Percentiles rank a stretch among this genome's conserved stretches.
Conservation (phyloP, 2,888 invertebrate species). For the Arge pagana region DNA sequence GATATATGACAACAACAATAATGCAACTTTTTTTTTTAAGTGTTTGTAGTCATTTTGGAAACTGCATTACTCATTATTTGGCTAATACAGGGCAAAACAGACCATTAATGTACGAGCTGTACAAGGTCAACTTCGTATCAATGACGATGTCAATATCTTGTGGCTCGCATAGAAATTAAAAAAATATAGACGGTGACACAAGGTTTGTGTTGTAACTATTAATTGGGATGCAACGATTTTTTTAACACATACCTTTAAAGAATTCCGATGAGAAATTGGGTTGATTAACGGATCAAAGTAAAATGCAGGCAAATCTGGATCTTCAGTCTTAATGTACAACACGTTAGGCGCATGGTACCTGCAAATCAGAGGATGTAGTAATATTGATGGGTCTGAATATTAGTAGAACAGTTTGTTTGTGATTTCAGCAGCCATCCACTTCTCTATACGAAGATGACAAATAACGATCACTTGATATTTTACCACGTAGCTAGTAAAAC, state of each 20-base stretch:
- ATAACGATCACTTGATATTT: slow-evolving; percentile 62
- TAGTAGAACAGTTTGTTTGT: slow-evolving; percentile 52
- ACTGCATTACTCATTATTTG: slow-evolving; percentile 23
- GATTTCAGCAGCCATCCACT: slow-evolving; percentile 64
- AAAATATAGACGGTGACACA: too few species aligned
- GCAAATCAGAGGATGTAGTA: slow-evolving; percentile 34
- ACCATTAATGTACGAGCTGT: slow-evolving; percentile 28
- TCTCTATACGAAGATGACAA: slow-evolving; percentile 59
- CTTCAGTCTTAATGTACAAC: slow-evolving; percentile 99
- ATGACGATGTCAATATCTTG: slow-evolving; percentile 17
- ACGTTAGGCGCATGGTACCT: slow-evolving; percentile 99
- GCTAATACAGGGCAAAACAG: slow-evolving; percentile 28
- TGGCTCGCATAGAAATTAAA: slow-evolving; percentile 12
- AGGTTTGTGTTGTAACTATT: background rate
- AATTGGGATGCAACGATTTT: too few species aligned
- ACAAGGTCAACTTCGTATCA: slow-evolving; percentile 17
- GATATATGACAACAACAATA: too few species aligned
- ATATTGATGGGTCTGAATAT: slow-evolving; percentile 15
- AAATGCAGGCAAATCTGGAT: slow-evolving; percentile 98
- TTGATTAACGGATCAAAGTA: slow-evolving; percentile 99
- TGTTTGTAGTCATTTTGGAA: slow-evolving; percentile 26
- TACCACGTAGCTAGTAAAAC: slow-evolving; percentile 67
- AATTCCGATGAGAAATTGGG: slow-evolving; percentile 94
- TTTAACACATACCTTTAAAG: slow-evolving; percentile 69
- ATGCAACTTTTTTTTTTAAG: too few species aligned